These are phyloP conservation scores for Nymphalis urticae DNA, from an alignment of 2,888 invertebrate species.

Conservation along the genomic window DNA sequence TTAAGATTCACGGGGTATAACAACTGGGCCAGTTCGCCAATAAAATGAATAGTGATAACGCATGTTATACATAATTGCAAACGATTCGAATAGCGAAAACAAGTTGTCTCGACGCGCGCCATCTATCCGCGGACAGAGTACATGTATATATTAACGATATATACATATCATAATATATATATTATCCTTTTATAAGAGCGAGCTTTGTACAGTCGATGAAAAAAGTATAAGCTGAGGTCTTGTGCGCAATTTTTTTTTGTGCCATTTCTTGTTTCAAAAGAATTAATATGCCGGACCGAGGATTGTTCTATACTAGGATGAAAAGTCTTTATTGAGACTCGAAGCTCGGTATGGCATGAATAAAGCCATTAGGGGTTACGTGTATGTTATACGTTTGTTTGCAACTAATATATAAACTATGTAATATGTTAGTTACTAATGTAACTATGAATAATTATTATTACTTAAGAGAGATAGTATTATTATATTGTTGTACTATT, in stretches of 20 bases:
- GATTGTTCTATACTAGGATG: conserved; percentile 4
- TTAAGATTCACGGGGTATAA: too few species aligned
- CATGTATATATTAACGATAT: conserved; percentile 2
- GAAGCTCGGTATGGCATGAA: background rate
- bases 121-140: conserved; percentile 27
- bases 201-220: conserved; percentile 22
- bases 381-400: background rate
- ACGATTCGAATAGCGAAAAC: conserved; percentile 4
- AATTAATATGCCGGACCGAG: conserved; percentile 6
- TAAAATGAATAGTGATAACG: background rate
- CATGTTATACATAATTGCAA: background rate
- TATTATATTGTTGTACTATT: too few species aligned
- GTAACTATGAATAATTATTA: too few species aligned
- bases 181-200: conserved; percentile 25
- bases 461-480: too few species aligned
- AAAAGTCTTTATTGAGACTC: conserved; percentile 5
- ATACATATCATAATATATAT: conserved; percentile 28
- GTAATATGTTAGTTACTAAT: too few species aligned
- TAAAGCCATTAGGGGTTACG: conserved; percentile 1
- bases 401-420: background rate
- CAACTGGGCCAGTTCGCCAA: too few species aligned
- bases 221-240: conserved; percentile 14
- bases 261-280: conserved; percentile 12
- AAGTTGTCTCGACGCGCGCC: conserved; percentile 2
- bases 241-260: conserved; percentile 11